Base-by-base conservation (phyloP, 2,888 invertebrate species). In the Germaria angustata region DNA sequence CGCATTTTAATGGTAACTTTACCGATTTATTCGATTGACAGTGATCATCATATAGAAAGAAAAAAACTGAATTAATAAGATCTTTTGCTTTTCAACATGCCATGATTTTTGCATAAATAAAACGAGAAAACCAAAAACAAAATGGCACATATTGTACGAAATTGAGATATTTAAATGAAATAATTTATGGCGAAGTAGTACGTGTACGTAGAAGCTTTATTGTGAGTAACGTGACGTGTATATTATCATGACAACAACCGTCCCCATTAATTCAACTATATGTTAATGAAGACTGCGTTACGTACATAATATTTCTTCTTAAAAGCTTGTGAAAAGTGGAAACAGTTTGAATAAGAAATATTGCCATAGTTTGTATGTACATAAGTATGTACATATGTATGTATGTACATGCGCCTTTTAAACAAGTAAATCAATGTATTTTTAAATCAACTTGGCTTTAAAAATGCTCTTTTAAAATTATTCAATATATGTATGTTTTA, bases 91-190 rank as follows among this genome's bases (percentile, higher is more conserved):
- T 34, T 71, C 44, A 34, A 46, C 34, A 46, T 57, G 44, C 44
- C 32, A 57, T 71, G 34, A 53, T 24, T 2, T 53, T 22, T 68
- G 39, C 39, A 53, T 68, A 22, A 57, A 57, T 46, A 71, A 46
- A 53, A 13, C 17, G 1, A 17, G 7, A 17, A 41, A 20, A 9
- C 15, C 3, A 20, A 55, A 55, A 49, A n/a, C 6, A 46, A 69
- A 57, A 49, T 34, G 49, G 32, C 46, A 39, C 36, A 44, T 44
- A 9, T 49, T 49, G 20, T 65, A 20, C 66, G 36, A 24, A 68
- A 13, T 41, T 39, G 24, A 39, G 51, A 66, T 68, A 39, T 68
- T 39, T 15, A 53, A 53, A 68, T 34, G 5, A 68, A 53, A 53
- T 51, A 65, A 49, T 32, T 22, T 49, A 49, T 49, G 13, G 22